Evolutionary conservation across 2,797 vertebrate genomes (phyloP).

Genomic region (Balearica regulorum): DNA sequence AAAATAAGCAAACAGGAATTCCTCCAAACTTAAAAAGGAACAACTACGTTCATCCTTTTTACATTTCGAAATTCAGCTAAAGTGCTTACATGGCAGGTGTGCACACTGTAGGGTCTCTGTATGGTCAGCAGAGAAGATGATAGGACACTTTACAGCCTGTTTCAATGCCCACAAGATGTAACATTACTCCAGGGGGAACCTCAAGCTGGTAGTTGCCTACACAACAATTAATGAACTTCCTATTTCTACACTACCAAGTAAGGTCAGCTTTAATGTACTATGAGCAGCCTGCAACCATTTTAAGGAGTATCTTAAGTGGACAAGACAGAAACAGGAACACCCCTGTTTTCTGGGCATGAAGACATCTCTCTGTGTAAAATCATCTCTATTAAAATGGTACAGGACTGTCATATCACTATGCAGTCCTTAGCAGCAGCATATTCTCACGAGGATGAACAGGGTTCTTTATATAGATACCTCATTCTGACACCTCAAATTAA

Average conservation of each 20-base stretch:
- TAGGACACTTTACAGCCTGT: neutral
- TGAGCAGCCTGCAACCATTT: neutral
- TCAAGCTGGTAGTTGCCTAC: neutral
- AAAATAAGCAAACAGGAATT: neutral
- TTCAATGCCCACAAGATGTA: accelerated
- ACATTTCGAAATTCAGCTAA: neutral
- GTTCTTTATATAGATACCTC: neutral
- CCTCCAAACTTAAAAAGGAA: neutral
- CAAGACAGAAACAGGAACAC: neutral
- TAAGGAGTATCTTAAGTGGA: neutral
- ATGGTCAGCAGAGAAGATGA: neutral
- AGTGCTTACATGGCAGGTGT: neutral
- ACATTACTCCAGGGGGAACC: neutral
- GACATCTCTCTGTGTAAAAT: neutral
- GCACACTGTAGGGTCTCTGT: neutral
- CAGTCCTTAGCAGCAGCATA: neutral
- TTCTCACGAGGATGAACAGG: neutral
- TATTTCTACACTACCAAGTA: neutral
- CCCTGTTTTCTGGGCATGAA: neutral
- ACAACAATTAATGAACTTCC: neutral
- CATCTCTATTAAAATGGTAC: neutral
- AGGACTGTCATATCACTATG: neutral
- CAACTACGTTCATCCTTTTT: accelerated
- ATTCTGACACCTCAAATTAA: neutral
- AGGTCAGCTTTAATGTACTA: neutral